A percentile compares a stretch with the other conserved stretches of the same genome.
These are phyloP conservation scores for Ethmia dodecea DNA, from an alignment of 2,888 invertebrate genomes.

Conservation along the genomic window DNA sequence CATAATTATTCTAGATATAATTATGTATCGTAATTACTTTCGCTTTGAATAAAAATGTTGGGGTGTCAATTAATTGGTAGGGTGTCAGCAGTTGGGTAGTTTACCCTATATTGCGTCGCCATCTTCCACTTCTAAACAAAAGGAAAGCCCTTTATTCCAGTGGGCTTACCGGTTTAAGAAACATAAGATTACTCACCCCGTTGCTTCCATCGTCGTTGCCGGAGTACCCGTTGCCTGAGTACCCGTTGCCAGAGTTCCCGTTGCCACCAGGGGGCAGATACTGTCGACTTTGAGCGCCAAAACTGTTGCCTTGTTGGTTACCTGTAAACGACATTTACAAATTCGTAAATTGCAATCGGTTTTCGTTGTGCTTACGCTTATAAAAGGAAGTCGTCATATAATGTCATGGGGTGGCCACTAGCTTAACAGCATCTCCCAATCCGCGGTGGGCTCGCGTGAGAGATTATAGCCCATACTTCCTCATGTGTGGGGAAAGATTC, in stretches of 20 bases:
- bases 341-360: not conserved
- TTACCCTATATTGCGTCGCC: not conserved
- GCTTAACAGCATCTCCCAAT: not conserved
- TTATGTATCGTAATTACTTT: not conserved
- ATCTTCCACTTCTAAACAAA: not conserved
- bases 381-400: not conserved
- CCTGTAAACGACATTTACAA: conserved; percentile 17
- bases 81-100: not conserved
- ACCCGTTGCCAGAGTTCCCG: conserved; percentile 18
- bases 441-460: conserved; percentile 16
- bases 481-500: too few species aligned
- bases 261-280: conserved; percentile 54
- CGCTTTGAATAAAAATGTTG: not conserved
- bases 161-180: not conserved
- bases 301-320: conserved; percentile 29
- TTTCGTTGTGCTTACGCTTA: not conserved
- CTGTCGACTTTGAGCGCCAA: conserved; percentile 50
- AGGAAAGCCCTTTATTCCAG: not conserved
- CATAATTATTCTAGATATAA: not conserved
- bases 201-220: conserved; percentile 46
- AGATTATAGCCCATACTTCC: too few species aligned
- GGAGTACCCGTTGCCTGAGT: conserved; percentile 30
- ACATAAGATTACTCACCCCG: conserved; percentile 33
- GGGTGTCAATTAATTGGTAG: not conserved
- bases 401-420: not conserved